These are phyloP conservation scores for Notolabrus celidotus DNA, from an alignment of 2,797 vertebrate species.

Conservation along the genomic window DNA sequence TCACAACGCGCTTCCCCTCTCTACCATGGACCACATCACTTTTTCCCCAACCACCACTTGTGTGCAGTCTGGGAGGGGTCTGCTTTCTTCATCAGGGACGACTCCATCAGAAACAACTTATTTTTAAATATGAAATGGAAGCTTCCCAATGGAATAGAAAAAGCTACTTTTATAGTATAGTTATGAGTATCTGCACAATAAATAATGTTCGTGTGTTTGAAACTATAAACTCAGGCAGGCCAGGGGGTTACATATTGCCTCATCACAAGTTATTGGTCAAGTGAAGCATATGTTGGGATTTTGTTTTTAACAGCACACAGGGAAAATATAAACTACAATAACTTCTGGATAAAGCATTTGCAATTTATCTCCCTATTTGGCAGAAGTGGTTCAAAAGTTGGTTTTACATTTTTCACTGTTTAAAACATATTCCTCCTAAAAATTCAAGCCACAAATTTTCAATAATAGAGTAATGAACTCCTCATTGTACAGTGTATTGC, in stretches of 20 bases:
- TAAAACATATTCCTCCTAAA: neutral
- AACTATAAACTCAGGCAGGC: neutral
- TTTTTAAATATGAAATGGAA: slow-evolving; percentile 28
- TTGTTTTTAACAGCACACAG: neutral
- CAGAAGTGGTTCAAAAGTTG: neutral
- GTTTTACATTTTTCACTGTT: neutral
- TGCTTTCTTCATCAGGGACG: slow-evolving; percentile 42
- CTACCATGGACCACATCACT: slow-evolving; percentile 22
- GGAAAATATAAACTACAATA: neutral
- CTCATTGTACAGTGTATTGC: neutral
- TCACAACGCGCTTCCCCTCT: neutral
- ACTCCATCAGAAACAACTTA: slow-evolving; percentile 27
- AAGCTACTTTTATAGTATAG: neutral
- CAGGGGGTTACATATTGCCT: neutral
- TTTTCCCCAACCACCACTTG: slow-evolving; percentile 24
- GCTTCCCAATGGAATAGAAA: slow-evolving; percentile 8
- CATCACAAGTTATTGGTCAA: neutral
- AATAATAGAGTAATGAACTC: neutral
- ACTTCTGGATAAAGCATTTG: fast-evolving
- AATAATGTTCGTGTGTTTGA: neutral
- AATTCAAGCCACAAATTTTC: neutral
- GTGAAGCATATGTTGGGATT: slow-evolving; percentile 1
- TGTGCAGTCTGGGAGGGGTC: neutral
- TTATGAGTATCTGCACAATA: neutral
- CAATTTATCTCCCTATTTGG: neutral